Base-by-base conservation (phyloP, 2,113 vertebrate species). In the Hypanus sabinus region DNA sequence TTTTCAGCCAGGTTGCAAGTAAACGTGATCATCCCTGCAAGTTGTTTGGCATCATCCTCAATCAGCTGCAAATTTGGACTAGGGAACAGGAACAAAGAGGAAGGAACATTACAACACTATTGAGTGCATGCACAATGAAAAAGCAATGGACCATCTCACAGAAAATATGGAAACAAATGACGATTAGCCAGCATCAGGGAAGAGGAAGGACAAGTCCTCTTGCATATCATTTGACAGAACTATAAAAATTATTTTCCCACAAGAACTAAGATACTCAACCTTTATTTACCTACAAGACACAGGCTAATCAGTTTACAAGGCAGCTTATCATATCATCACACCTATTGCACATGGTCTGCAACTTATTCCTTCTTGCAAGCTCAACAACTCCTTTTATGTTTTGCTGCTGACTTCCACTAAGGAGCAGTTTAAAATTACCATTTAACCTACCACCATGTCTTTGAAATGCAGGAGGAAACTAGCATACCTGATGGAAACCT, bases 1-100 rank as follows among this genome's bases (percentile, higher is more conserved):
- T 99, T 99, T 95, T 99, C 99, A 0, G 99, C 99, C 95, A 99
- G 96, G 95, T 97, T 99, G 95, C 98, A 99, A 75, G 99, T 99
- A 95, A 99, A 99, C 46, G 97, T 98, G 96, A 99, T 99, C 98
- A 98, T 99, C 83, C 99, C 98, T 0, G 98, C 98, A 94, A 99
- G 94, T 95, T 99, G 99, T 95, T 98, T 97, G 94, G 99, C 98
- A 93, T 99, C 99, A 94, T 98, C 98, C 95, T 98, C 98, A 1
- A 99, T 99, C 94, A 99, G 94, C 96, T 99, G 99, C 93, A 99
- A 94, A 77, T 98, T 99, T 0, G 99, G 99, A 65, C 99, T 99
- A 87, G 30, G 94, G 16, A 0, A 0, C 83, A 94, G 38, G 16
- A 30, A 36, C 9, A 10, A 0, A 0, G 0, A 80, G 30, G 9